Percentiles rank a stretch among this genome's conserved stretches.
phyloP scores from a whole-genome alignment of 2,888 invertebrate species.

The Synanthedon tipuliformis region DNA sequence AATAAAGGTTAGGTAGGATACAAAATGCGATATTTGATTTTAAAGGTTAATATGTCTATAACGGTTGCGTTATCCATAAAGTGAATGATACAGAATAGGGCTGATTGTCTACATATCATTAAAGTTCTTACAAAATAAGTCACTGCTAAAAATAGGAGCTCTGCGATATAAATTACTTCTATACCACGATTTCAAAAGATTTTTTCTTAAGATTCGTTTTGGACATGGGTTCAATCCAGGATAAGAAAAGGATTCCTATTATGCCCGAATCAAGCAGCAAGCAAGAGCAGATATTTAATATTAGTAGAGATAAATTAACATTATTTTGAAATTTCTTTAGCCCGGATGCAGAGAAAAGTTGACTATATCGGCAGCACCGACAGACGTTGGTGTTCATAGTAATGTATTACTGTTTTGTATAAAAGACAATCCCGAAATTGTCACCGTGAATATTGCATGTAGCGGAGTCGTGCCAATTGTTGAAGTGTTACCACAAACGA shows the following conservation, averaged over 20 bases:
- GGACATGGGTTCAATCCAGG: background rate
- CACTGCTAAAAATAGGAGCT: too few species aligned
- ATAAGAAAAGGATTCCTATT: background rate
- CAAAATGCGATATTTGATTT: too few species aligned
- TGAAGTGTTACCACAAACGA: slow-evolving; percentile 50
- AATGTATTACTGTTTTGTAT: slow-evolving; percentile 47
- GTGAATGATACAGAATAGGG: too few species aligned
- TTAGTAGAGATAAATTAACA: background rate
- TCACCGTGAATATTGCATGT: slow-evolving; percentile 58
- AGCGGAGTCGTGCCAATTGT: slow-evolving; percentile 64
- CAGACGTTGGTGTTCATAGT: slow-evolving; percentile 35
- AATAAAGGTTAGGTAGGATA: too few species aligned
- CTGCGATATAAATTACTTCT: background rate
- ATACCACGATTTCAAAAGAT: background rate
- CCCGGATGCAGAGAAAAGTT: slow-evolving; percentile 47
- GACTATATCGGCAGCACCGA: slow-evolving; percentile 48
- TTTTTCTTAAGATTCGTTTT: background rate
- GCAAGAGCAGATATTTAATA: background rate
- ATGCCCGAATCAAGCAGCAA: background rate
- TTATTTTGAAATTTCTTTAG: slow-evolving; percentile 18
- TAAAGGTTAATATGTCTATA: too few species aligned
- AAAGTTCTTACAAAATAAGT: too few species aligned
- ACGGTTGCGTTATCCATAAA: too few species aligned
- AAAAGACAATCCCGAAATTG: slow-evolving; percentile 71
- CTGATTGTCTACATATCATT: too few species aligned